Evolutionary conservation across 1,140 invertebrate species (phyloP).

Genomic region (Pseudomyrmex pallidus): DNA sequence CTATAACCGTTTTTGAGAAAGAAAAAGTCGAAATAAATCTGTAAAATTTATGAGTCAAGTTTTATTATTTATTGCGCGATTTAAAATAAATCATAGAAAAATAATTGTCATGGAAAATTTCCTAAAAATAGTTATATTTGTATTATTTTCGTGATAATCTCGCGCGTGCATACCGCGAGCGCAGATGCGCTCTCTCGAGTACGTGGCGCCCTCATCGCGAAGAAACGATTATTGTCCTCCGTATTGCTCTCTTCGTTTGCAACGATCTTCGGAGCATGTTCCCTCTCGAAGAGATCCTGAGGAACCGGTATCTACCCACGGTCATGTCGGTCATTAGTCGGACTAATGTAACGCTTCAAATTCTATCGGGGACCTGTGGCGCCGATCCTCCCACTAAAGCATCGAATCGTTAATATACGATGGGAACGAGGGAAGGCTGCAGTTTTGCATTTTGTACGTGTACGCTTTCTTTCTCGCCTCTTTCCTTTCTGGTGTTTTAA

Average conservation of each 20-base stretch:
- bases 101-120: neutral
- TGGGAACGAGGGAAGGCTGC: constrained; percentile 52
- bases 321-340: constrained; percentile 81
- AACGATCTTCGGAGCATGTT: constrained; percentile 63
- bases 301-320: constrained; percentile 81
- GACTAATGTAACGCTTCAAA: constrained; percentile 79
- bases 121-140: neutral
- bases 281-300: constrained; percentile 52
- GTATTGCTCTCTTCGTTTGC: constrained; percentile 54
- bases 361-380: constrained; percentile 72
- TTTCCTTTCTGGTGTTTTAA: neutral
- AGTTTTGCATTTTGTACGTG: constrained; percentile 47
- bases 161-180: neutral
- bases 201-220: constrained; percentile 70
- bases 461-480: neutral
- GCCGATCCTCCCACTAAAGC: constrained; percentile 65
- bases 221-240: constrained; percentile 50
- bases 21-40: constrained; percentile 1
- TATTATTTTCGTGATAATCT: neutral
- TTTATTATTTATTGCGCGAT: too few relatives aligned
- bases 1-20: neutral
- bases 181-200: constrained; percentile 30
- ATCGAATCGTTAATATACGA: constrained; percentile 66
- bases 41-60: neutral
- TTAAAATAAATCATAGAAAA: neutral